Conservation (phyloP, 1,140 invertebrate species). For the Pseudomyrmex pallidus region DNA sequence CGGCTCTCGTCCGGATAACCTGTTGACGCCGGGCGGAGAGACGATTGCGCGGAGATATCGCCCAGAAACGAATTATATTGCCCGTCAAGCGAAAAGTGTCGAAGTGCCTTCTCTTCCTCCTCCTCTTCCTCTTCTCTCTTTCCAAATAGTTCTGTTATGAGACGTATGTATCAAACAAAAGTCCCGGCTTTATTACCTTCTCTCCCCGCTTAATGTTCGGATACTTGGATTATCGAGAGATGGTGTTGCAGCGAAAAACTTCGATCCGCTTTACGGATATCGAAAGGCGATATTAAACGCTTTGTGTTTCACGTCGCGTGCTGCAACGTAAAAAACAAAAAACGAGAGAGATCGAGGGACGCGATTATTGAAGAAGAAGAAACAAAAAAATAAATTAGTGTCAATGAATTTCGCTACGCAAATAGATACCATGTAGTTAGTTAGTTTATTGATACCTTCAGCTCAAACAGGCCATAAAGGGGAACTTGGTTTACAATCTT, state of each 20-base stretch:
- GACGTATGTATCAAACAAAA: not conserved
- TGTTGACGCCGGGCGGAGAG: constrained; percentile 61
- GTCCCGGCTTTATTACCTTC: constrained; percentile 24
- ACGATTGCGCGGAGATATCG: not conserved
- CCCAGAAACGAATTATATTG: constrained; percentile 54
- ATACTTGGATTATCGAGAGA: not conserved
- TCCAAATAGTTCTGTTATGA: constrained; percentile 6
- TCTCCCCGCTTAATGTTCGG: not conserved
- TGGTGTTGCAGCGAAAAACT: not conserved
- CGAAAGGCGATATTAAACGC: constrained; percentile 24
- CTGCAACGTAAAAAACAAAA: not conserved
- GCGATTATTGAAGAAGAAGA: not conserved
- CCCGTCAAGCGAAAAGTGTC: constrained; percentile 41
- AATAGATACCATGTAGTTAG: no score
- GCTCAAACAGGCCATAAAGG: no score
- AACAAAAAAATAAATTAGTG: not conserved
- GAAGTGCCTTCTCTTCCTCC: not conserved
- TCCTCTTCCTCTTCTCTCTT: no score
- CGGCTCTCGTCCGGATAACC: constrained; percentile 40
- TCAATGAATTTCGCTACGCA: constrained; percentile 3
- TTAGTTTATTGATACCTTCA: no score
- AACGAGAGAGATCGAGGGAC: no score
- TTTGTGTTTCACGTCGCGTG: not conserved
- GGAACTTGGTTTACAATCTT: no score
- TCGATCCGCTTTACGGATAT: constrained; percentile 1